Evolutionary conservation across 2,888 invertebrate species (phyloP).

Genomic region (Sphinx pinastri): DNA sequence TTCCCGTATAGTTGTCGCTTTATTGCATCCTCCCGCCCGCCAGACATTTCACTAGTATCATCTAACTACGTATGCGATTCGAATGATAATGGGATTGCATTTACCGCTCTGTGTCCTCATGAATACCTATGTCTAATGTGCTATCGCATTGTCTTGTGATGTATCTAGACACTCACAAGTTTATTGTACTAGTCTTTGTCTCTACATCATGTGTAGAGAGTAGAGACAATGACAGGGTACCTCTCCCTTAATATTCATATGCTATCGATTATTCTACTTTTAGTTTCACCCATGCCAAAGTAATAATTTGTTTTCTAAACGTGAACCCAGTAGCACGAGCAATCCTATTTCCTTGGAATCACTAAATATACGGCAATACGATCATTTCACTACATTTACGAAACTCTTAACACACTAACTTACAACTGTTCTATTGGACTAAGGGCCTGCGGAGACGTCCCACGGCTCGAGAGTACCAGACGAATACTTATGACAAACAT

Average conservation of each 20-base stretch:
- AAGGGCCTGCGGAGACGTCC: slow-evolving; percentile 51
- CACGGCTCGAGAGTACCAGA: slow-evolving; percentile 62
- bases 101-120: background rate
- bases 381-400: slow-evolving; percentile 75
- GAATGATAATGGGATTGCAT: slow-evolving; percentile 18
- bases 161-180: background rate
- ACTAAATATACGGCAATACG: slow-evolving; percentile 63
- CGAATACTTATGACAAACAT: slow-evolving; percentile 67
- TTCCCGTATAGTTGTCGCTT: slow-evolving; percentile 43
- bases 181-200: too few species aligned
- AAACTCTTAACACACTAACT: slow-evolving; percentile 71
- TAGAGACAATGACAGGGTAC: too few species aligned
- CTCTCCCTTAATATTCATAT: too few species aligned
- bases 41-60: slow-evolving; percentile 70
- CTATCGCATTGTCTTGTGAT: background rate
- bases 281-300: too few species aligned
- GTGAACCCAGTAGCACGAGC: background rate
- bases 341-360: slow-evolving; percentile 9
- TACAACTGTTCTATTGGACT: slow-evolving; percentile 75
- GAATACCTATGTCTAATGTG: background rate
- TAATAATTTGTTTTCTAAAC: background rate
- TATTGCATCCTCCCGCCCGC: slow-evolving; percentile 81
- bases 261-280: too few species aligned
- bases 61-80: slow-evolving; percentile 59
- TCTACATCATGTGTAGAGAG: too few species aligned